Evolutionary conservation across 2,113 vertebrate species (phyloP).

Genomic region (Oreochromis aureus): DNA sequence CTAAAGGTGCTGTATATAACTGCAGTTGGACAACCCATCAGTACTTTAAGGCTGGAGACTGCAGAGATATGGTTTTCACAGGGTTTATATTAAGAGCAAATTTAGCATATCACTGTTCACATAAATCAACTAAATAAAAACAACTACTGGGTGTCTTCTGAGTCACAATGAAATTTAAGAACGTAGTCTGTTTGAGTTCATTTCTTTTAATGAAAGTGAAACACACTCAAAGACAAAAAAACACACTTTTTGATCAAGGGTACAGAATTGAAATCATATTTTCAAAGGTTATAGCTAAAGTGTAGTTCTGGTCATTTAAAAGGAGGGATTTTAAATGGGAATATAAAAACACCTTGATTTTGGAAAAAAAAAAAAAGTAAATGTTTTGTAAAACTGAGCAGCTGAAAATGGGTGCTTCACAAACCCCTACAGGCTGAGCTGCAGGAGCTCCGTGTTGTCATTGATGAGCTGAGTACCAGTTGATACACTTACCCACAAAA

Average conservation of each 20-base stretch:
- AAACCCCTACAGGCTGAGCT: not conserved
- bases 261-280: not conserved
- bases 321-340: not conserved
- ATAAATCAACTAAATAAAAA: not conserved
- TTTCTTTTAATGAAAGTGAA: not conserved
- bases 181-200: fast-evolving
- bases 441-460: not conserved
- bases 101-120: not conserved
- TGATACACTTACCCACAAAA: not conserved
- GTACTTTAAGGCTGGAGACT: not conserved
- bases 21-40: not conserved
- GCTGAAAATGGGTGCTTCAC: not conserved
- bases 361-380: fast-evolving
- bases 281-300: not conserved
- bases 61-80: not conserved
- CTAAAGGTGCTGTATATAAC: not conserved
- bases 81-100: not conserved
- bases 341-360: not conserved
- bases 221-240: not conserved
- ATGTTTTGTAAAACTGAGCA: not conserved
- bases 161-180: not conserved
- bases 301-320: not conserved
- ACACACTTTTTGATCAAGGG: not conserved
- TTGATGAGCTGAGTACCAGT: not conserved
- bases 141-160: not conserved